A percentile compares a stretch with the other conserved stretches of the same genome.
phyloP scores from a whole-genome alignment of 1,140 invertebrate genomes.

The Chymomyza costata region DNA sequence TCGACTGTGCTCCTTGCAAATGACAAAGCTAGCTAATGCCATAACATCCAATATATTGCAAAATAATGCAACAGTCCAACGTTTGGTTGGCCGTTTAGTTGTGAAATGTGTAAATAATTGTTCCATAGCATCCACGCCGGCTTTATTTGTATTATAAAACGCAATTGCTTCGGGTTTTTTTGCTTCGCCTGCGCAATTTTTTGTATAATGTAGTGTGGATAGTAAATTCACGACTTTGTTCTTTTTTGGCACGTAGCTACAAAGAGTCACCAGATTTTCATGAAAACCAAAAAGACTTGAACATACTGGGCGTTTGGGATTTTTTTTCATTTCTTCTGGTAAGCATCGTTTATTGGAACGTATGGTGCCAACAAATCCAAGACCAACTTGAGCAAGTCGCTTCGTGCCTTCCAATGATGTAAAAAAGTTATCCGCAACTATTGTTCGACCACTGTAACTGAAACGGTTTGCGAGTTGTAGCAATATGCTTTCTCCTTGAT shows the following conservation, averaged over 20 bases:
- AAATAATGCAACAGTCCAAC: conserved; percentile 45
- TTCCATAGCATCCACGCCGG: too few species aligned
- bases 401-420: background rate
- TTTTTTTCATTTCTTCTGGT: too few species aligned
- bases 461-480: background rate
- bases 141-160: conserved; percentile 9
- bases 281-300: conserved; percentile 8
- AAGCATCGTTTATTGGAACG: background rate
- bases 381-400: background rate
- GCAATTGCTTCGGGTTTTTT: conserved; percentile 53
- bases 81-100: conserved; percentile 36
- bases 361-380: background rate
- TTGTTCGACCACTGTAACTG: background rate
- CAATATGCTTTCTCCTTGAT: conserved; percentile 1
- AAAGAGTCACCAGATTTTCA: conserved; percentile 21
- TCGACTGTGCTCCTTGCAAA: conserved; percentile 6
- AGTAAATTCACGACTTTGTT: conserved; percentile 43
- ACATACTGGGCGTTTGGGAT: too few species aligned
- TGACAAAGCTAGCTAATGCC: conserved; percentile 4
- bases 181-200: conserved; percentile 9
- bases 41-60: conserved; percentile 29
- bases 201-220: conserved; percentile 42
- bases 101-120: too few species aligned
- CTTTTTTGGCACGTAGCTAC: conserved; percentile 52
- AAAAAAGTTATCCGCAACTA: background rate